Conservation (phyloP, 2,888 invertebrate species). For the Catocala fraxini region DNA sequence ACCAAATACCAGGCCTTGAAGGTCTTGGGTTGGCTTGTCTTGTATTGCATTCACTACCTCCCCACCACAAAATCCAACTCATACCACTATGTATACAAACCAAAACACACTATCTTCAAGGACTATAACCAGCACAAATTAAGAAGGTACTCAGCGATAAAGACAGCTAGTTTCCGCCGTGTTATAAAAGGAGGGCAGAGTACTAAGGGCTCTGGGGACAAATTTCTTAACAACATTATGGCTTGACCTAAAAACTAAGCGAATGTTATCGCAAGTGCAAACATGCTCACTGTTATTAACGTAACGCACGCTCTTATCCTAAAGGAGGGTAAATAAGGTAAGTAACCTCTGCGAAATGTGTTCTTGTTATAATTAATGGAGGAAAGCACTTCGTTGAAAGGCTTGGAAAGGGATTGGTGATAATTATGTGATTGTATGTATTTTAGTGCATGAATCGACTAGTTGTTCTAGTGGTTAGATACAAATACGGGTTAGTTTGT, state of each 20-base stretch:
- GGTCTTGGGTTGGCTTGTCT: no score
- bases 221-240: slow-evolving; percentile 17
- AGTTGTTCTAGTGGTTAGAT: no score
- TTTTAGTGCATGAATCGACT: no score
- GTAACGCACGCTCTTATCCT: slow-evolving; percentile 22
- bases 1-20: no score
- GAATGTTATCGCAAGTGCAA: slow-evolving; percentile 30
- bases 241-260: slow-evolving; percentile 23
- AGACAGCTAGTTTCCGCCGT: neutral
- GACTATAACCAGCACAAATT: neutral
- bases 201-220: slow-evolving; percentile 19
- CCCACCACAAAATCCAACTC: no score
- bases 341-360: slow-evolving; percentile 1
- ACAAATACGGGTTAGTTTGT: no score
- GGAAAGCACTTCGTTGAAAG: neutral
- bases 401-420: neutral
- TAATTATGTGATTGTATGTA: neutral
- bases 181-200: slow-evolving; percentile 17
- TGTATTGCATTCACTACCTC: no score
- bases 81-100: no score
- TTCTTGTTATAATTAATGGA: slow-evolving; percentile 1
- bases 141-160: neutral
- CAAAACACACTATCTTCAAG: no score
- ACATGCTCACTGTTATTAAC: slow-evolving; percentile 22
- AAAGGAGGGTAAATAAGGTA: slow-evolving; percentile 5